Conservation (phyloP, 2,888 invertebrate genomes). For the Pantelozetes paolii region DNA sequence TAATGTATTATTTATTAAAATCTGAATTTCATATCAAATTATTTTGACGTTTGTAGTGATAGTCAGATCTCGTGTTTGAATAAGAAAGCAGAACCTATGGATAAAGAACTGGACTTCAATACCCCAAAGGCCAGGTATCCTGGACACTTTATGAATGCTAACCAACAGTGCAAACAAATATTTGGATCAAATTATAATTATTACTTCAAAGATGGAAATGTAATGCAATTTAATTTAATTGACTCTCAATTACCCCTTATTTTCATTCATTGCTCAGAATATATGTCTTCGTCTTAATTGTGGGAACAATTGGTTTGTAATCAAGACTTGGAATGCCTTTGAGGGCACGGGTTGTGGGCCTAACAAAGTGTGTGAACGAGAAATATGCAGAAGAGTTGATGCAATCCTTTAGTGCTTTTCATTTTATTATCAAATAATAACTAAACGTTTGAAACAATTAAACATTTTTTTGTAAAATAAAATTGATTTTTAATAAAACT, state of each 20-base stretch:
- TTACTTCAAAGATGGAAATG: background rate
- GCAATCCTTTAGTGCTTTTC: background rate
- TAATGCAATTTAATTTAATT: background rate
- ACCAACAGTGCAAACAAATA: background rate
- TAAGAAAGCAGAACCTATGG: background rate
- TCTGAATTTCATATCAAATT: background rate
- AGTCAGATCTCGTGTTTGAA: background rate
- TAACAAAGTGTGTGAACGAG: slow-evolving; percentile 1
- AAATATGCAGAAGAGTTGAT: slow-evolving; percentile 14
- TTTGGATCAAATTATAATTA: background rate
- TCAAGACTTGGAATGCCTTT: background rate
- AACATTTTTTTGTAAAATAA: too few relatives aligned
- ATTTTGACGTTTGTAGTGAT: background rate
- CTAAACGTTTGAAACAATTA: too few relatives aligned
- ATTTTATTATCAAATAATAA: too few relatives aligned
- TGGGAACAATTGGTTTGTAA: background rate
- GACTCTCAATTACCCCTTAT: background rate
- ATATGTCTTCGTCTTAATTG: background rate
- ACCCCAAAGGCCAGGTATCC: background rate
- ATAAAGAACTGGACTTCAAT: background rate
- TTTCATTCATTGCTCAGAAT: background rate
- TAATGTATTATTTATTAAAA: background rate
- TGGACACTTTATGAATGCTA: background rate
- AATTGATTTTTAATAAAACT: background rate
- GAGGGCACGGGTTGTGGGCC: slow-evolving; percentile 18